phyloP scores from a whole-genome alignment of 2,113 vertebrate species.

The Dromiciops gliroides region DNA sequence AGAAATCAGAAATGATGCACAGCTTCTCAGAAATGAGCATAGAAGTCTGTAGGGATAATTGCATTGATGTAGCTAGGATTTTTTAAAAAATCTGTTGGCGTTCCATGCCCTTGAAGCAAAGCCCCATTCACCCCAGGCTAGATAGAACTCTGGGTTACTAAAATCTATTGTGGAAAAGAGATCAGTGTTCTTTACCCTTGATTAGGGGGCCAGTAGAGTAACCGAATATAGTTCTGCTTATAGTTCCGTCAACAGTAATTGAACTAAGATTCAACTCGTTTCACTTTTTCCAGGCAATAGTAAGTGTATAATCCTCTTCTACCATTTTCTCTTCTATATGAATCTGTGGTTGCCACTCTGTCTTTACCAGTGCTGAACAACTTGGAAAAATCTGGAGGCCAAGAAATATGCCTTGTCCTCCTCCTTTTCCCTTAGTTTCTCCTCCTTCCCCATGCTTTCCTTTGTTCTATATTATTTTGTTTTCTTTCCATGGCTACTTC shows the following conservation, averaged over 20 bases:
- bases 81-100: not conserved
- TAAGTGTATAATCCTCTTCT: not conserved
- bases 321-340: not conserved
- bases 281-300: not conserved
- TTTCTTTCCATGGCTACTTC: not conserved
- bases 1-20: conserved; percentile 3
- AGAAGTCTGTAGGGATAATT: not conserved
- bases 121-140: not conserved
- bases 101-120: not conserved
- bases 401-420: not conserved
- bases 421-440: not conserved
- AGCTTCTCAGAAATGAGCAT: conserved; percentile 12
- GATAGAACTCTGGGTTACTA: not conserved
- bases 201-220: not conserved
- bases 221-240: not conserved
- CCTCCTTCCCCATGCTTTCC: not conserved
- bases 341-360: not conserved
- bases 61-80: conserved; percentile 5
- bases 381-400: not conserved
- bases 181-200: not conserved
- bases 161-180: not conserved
- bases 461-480: not conserved
- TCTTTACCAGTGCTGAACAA: not conserved
- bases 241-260: not conserved
- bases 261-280: not conserved